Evolutionary conservation across 2,113 vertebrate species (phyloP).

Genomic region (Grammatotria lemairii): DNA sequence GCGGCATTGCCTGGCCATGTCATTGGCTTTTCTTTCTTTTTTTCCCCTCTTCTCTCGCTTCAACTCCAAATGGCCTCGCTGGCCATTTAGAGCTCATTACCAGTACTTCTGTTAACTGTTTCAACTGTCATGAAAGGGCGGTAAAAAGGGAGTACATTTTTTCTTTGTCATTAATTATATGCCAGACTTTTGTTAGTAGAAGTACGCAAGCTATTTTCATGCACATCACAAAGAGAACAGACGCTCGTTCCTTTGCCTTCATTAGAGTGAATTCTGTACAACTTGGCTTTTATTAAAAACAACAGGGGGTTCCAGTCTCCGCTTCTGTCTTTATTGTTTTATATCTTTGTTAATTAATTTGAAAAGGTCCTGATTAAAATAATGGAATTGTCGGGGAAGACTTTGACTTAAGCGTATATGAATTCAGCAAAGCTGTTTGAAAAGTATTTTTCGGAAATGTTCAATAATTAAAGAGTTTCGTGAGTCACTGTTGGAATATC

Average conservation of each 20-base stretch:
- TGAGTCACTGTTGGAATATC: not conserved
- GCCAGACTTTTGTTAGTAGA: constrained; percentile 27
- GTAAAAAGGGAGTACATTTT: not conserved
- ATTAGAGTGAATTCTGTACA: constrained; percentile 44
- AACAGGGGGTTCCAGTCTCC: constrained; percentile 38
- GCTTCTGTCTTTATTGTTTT: constrained; percentile 37
- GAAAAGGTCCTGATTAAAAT: constrained; percentile 43
- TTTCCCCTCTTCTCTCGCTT: not conserved
- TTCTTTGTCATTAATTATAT: constrained; percentile 27
- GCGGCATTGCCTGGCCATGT: not conserved
- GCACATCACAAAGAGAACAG: constrained; percentile 58
- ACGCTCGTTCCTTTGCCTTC: constrained; percentile 11
- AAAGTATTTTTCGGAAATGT: not conserved
- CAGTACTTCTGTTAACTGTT: constrained; percentile 5
- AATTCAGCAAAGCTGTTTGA: constrained; percentile 27
- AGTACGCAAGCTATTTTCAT: constrained; percentile 23
- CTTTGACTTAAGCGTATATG: constrained; percentile 10
- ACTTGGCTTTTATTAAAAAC: constrained; percentile 49
- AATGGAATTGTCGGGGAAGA: constrained; percentile 15
- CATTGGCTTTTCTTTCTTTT: not conserved
- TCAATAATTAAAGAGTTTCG: constrained; percentile 14
- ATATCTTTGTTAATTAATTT: constrained; percentile 61
- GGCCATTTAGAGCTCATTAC: constrained; percentile 46
- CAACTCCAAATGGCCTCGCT: not conserved
- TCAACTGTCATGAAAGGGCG: not conserved